Evolutionary conservation across 2,797 vertebrate genomes (phyloP).

Genomic region (Caiman crocodilus): DNA sequence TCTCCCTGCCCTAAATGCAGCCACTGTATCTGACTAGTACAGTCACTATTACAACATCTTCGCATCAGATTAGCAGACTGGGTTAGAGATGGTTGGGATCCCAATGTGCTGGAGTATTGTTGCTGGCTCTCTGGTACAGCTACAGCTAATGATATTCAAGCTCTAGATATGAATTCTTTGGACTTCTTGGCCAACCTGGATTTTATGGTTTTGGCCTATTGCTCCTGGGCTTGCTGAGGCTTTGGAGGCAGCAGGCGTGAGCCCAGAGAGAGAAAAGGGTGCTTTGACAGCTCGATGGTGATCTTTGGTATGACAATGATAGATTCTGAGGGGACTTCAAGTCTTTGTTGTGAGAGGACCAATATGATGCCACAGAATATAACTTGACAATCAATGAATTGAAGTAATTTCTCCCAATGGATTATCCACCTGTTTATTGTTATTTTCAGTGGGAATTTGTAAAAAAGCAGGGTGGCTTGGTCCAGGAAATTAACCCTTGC

Average conservation of each 20-base stretch:
- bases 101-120: slow-evolving; percentile 50
- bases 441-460: background rate
- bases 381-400: background rate
- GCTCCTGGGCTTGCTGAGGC: too few relatives aligned
- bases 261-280: background rate
- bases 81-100: slow-evolving; percentile 44
- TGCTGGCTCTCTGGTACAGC: slow-evolving; percentile 58
- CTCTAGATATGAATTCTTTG: background rate
- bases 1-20: background rate
- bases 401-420: background rate
- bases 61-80: slow-evolving; percentile 31
- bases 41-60: background rate
- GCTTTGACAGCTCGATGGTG: background rate
- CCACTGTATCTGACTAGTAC: slow-evolving; percentile 44
- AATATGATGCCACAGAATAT: background rate
- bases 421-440: background rate
- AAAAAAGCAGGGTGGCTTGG: background rate
- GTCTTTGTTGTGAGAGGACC: background rate
- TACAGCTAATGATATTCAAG: slow-evolving; percentile 69
- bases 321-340: background rate
- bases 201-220: background rate
- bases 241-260: background rate
- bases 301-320: background rate
- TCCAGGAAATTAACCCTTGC: background rate
- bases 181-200: background rate